These are phyloP conservation scores for Laothoe populi DNA, from an alignment of 2,888 invertebrate genomes.

Conservation along the genomic window DNA sequence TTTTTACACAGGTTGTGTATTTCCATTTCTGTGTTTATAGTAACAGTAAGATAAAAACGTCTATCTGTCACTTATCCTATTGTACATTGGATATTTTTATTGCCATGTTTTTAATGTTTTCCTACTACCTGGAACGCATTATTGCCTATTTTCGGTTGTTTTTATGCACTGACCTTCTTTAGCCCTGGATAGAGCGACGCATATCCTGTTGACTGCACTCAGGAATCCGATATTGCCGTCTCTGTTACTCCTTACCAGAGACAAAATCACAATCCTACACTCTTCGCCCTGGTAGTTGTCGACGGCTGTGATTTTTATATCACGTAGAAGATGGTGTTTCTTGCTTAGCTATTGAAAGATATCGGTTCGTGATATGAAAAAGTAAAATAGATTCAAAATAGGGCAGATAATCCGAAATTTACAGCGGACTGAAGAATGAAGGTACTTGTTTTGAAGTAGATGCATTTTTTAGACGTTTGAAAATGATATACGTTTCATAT, in stretches of 20 bases:
- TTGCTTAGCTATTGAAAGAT: conserved; percentile 57
- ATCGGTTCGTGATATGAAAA: not conserved
- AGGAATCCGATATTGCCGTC: conserved; percentile 89
- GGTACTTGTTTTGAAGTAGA: too few relatives aligned
- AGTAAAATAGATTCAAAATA: too few relatives aligned
- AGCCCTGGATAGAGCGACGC: conserved; percentile 91
- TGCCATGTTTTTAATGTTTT: too few relatives aligned
- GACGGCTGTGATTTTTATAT: conserved; percentile 87
- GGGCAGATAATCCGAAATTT: too few relatives aligned
- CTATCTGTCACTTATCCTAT: too few relatives aligned
- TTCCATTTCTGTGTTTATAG: too few relatives aligned
- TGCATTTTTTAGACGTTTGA: too few relatives aligned
- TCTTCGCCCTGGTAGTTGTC: conserved; percentile 94
- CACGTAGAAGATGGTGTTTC: conserved; percentile 62
- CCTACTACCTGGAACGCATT: too few relatives aligned
- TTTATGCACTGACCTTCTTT: conserved; percentile 67
- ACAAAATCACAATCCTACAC: conserved; percentile 90
- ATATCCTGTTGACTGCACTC: conserved; percentile 88
- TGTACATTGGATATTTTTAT: not conserved
- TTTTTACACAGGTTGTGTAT: too few relatives aligned
- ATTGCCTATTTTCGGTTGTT: not conserved
- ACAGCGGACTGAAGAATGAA: too few relatives aligned
- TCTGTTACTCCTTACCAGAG: conserved; percentile 90
- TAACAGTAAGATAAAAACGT: too few relatives aligned
- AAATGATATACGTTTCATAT: too few relatives aligned